Base-by-base conservation (phyloP, 2,113 vertebrate genomes). In the Sula dactylatra region DNA sequence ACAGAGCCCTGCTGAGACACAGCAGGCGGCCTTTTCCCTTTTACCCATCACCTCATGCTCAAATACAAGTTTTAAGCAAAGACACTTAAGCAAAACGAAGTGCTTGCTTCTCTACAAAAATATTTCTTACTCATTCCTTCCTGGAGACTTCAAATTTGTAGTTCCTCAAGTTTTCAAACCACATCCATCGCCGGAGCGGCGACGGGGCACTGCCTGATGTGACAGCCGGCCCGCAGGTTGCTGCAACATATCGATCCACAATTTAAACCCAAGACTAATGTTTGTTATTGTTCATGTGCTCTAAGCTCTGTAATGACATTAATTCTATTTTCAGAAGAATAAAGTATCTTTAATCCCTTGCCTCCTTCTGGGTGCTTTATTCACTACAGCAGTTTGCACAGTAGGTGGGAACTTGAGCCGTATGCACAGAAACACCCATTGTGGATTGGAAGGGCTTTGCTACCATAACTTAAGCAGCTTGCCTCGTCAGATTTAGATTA, bases 181-280 rank as follows among this genome's bases (percentile, higher is more conserved):
- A 11, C 4, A 3, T 40, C 36, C n/a, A 4, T 16, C 5, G 1
- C 32, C 26, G 6, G 25, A 16, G 44, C n/a, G 29, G 42, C 7
- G 4, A 14, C 1, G 6, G 26, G 44, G 11, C 6, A 11, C 32
- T 18, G 18, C 44, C 54, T 31, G 71, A 6, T 18, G 32, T 4
- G 26, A 11, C 32, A 13, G n/a, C 22, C 29, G 20, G 22, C 44
- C n/a, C 24, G 44, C n/a, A 67, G 36, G 29, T 11, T 8, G 19
- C n/a, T 14, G 50, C 32, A 24, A 40, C 67, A 34, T 7, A 16
- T 22, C 9, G 2, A 27, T 31, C 13, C 3, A 1, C 13, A 25
- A 7, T 10, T 27, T 31, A 17, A 55, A 24, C 20, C 16, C 7
- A 32, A 47, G 34, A 12, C 42, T 25, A 14, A 25, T 9, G 8